phyloP scores from a whole-genome alignment of 2,888 invertebrate genomes.

The Petrophora chlorosata region DNA sequence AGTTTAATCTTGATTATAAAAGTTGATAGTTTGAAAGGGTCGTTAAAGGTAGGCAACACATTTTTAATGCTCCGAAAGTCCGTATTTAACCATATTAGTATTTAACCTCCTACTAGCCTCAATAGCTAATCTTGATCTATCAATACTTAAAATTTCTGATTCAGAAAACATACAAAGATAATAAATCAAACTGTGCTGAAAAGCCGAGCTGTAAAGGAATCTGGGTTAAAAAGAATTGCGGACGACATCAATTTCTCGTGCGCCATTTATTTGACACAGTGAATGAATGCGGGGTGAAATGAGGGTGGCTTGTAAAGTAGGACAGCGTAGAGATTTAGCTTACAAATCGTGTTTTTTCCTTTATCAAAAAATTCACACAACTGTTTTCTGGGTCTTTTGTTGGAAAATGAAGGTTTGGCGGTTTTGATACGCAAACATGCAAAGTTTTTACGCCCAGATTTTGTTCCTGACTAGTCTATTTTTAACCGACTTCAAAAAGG shows the following conservation, averaged over 20 bases:
- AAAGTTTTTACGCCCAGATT: too few relatives aligned
- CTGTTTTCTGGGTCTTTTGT: slow-evolving; percentile 1
- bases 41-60: too few relatives aligned
- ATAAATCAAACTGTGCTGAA: slow-evolving; percentile 16
- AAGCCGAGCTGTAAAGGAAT: slow-evolving; percentile 39
- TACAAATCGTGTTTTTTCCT: slow-evolving; percentile 31
- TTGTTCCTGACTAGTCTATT: too few relatives aligned
- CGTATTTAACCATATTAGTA: too few relatives aligned
- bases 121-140: too few relatives aligned
- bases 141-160: too few relatives aligned
- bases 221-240: slow-evolving; percentile 55
- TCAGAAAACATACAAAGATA: background rate
- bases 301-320: slow-evolving; percentile 43
- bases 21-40: too few relatives aligned
- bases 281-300: slow-evolving; percentile 48
- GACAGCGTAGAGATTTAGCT: slow-evolving; percentile 21
- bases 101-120: too few relatives aligned
- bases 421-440: background rate
- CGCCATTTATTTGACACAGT: slow-evolving; percentile 71
- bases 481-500: too few relatives aligned
- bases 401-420: background rate
- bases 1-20: too few relatives aligned
- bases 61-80: too few relatives aligned
- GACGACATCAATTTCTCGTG: slow-evolving; percentile 72
- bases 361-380: slow-evolving; percentile 10